These are phyloP conservation scores for Drosophila nigromelanica DNA, from an alignment of 1,140 invertebrate genomes.

Conservation along the genomic window DNA sequence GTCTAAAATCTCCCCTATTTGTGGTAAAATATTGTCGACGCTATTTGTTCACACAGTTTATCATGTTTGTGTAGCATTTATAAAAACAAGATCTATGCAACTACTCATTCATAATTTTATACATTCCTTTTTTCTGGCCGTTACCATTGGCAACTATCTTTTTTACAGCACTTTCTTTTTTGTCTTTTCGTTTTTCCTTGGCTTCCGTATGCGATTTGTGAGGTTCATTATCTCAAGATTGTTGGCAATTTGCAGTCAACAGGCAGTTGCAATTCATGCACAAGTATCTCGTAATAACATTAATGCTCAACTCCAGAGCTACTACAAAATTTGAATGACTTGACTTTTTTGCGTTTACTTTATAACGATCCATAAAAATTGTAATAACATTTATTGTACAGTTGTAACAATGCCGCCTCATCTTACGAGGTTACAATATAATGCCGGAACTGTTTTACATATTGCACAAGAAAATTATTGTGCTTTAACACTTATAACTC, in stretches of 20 bases:
- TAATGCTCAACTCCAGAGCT: slow-evolving; percentile 7
- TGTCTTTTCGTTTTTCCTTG: slow-evolving; percentile 9
- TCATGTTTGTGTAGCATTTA: slow-evolving; percentile 29
- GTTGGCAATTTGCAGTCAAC: slow-evolving; percentile 14
- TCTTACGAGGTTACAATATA: background rate
- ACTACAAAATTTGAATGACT: slow-evolving; percentile 12
- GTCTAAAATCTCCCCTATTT: slow-evolving; percentile 24
- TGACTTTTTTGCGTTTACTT: slow-evolving; percentile 7
- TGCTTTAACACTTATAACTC: background rate
- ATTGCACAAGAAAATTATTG: background rate
- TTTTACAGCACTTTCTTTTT: slow-evolving; percentile 49
- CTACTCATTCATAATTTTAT: background rate
- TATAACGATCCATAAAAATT: background rate
- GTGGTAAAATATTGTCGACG: slow-evolving; percentile 12
- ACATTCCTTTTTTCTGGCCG: background rate
- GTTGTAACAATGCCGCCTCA: slow-evolving; percentile 1
- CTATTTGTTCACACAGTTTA: slow-evolving; percentile 65
- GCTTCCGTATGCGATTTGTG: slow-evolving; percentile 40
- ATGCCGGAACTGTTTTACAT: slow-evolving; percentile 2
- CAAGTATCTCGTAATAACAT: slow-evolving; percentile 16
- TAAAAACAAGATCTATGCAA: slow-evolving; percentile 13
- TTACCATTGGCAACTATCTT: slow-evolving; percentile 29
- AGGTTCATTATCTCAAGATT: slow-evolving; percentile 28
- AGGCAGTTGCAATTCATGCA: slow-evolving; percentile 7
- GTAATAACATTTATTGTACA: slow-evolving; percentile 11